Evolutionary conservation across 2,113 vertebrate species (phyloP).

Genomic region (Sapajus apella): DNA sequence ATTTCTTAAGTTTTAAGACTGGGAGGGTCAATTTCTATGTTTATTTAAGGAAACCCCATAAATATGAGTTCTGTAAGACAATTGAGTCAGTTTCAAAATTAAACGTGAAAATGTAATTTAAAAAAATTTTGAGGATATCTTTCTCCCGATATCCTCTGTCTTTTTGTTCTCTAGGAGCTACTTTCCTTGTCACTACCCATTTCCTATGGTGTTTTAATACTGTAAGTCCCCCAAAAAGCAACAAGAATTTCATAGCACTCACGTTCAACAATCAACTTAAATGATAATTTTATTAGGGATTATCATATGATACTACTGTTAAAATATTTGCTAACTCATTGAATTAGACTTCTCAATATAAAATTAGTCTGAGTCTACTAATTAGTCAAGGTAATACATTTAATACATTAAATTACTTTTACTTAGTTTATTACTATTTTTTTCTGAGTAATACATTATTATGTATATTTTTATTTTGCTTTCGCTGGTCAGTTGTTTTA

Average conservation of each 20-base stretch:
- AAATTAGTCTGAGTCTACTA: conserved; percentile 14
- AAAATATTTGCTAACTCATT: conserved; percentile 35
- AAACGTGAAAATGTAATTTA: background rate
- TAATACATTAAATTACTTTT: conserved; percentile 37
- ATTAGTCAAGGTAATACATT: conserved; percentile 38
- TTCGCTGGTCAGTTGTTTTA: no score
- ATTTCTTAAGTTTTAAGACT: no score
- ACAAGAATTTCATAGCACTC: background rate
- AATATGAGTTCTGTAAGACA: no score
- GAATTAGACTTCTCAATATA: background rate
- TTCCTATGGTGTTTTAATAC: background rate
- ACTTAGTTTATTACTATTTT: conserved; percentile 30
- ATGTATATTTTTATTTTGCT: no score
- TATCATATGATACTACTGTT: background rate
- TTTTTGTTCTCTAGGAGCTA: background rate
- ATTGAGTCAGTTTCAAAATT: background rate
- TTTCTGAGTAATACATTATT: no score
- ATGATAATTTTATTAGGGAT: background rate
- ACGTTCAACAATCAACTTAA: background rate
- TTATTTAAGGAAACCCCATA: no score
- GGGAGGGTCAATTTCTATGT: no score
- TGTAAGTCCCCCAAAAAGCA: background rate
- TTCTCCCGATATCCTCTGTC: background rate
- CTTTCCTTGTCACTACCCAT: background rate
- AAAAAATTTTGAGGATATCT: background rate